Evolutionary conservation across 64 coral and sea anemone species (phyloP).

Genomic region (Actinia equina): DNA sequence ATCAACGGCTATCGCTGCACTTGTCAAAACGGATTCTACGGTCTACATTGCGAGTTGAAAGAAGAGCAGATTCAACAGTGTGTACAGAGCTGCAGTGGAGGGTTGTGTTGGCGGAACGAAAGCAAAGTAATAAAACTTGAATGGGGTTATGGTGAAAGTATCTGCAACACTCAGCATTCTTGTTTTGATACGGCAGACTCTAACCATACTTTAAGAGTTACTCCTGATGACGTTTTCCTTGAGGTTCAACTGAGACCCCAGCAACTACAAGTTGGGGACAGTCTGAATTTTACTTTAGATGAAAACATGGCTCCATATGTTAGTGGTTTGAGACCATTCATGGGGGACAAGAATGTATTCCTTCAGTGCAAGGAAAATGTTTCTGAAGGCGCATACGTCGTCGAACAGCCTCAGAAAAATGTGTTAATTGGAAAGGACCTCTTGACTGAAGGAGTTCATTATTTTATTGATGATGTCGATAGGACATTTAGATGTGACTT

Average conservation of each 20-base stretch:
- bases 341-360: slow-evolving; percentile 3
- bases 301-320: slow-evolving; percentile 66
- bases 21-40: slow-evolving; percentile 63
- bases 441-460: slow-evolving; percentile 66
- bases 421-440: slow-evolving; percentile 52
- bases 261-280: slow-evolving; percentile 90
- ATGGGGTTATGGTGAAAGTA: slow-evolving; percentile 87
- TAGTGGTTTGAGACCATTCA: slow-evolving; percentile 74
- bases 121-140: slow-evolving; percentile 25
- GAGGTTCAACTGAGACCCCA: slow-evolving; percentile 86
- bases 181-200: slow-evolving; percentile 70
- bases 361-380: slow-evolving; percentile 1
- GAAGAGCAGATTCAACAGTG: slow-evolving; percentile 65
- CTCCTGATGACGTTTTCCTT: slow-evolving; percentile 65
- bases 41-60: slow-evolving; percentile 81
- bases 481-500: slow-evolving; percentile 67
- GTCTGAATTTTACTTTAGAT: slow-evolving; percentile 86
- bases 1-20: slow-evolving; percentile 82
- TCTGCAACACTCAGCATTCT: slow-evolving; percentile 79
- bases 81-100: slow-evolving; percentile 55
- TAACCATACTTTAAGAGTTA: slow-evolving; percentile 35
- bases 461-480: slow-evolving; percentile 84
- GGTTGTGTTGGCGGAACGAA: slow-evolving; percentile 84
- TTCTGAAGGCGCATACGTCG: neutral
- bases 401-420: neutral